These are phyloP conservation scores for Leucophenga maculata DNA, from an alignment of 2,888 invertebrate genomes.

Conservation along the genomic window DNA sequence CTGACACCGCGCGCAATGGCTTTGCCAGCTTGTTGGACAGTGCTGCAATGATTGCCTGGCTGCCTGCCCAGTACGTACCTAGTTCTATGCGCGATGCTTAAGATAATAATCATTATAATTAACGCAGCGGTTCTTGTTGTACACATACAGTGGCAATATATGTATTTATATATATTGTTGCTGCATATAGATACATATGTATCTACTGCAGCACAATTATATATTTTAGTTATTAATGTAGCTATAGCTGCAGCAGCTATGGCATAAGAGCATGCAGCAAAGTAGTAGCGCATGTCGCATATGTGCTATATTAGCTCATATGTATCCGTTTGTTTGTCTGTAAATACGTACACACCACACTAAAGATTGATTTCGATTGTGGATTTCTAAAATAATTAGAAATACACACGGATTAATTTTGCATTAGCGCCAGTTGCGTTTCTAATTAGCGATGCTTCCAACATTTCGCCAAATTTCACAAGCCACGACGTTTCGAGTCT, in stretches of 20 bases:
- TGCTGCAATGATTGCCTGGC: neutral
- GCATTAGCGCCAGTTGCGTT: conserved; percentile 53
- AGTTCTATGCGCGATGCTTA: conserved; percentile 43
- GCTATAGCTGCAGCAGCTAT: neutral
- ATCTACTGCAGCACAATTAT: neutral
- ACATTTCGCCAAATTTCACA: neutral
- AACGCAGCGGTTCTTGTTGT: conserved; percentile 18
- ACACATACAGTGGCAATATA: neutral
- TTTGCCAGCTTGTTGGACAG: neutral
- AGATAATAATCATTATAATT: conserved; percentile 51
- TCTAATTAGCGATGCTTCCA: conserved; percentile 21
- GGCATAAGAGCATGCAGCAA: no score
- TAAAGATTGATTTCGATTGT: conserved; percentile 54
- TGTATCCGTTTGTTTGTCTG: neutral
- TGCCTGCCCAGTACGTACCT: neutral
- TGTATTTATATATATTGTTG: neutral
- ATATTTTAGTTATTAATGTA: neutral
- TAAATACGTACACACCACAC: conserved; percentile 18
- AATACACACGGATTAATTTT: conserved; percentile 63
- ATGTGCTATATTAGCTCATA: neutral
- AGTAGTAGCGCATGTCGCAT: no score
- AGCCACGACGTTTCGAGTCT: neutral
- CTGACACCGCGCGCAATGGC: neutral
- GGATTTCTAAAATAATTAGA: conserved; percentile 56
- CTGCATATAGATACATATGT: conserved; percentile 7